Base-by-base conservation (phyloP, 2,797 vertebrate genomes). In the Chelmon rostratus region DNA sequence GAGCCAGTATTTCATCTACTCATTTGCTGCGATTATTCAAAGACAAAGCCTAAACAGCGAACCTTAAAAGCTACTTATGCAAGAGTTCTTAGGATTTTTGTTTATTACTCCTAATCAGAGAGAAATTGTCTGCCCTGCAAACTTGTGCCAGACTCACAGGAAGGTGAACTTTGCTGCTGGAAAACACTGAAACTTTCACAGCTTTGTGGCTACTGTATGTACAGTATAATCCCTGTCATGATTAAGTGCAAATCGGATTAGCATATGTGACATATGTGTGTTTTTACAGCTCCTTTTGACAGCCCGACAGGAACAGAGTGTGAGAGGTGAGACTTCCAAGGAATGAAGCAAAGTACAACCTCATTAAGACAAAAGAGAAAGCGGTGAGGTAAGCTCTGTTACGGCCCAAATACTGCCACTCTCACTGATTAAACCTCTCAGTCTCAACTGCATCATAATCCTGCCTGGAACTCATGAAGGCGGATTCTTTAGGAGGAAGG, bases 181-280 rank as follows among this genome's bases (percentile, higher is more conserved):
- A 91, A 93, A 90, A 84, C 84, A 50, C 21, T 49, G 58, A 66
- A 84, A 83, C 88, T 92, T 92, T 93, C 88, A 90, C 87, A 91
- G 91, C 80, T 89, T 80, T 88, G 77, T 79, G 71, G 86, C 81
- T 86, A 87, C 86, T 91, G 89, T 89, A 89, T 54, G 9, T 91
- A 86, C 89, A 91, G 86, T 91, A 87, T 95, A 95, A 94, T 93
- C 93, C 93, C 87, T 86, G 93, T 94, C 94, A 93, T 93, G 87
- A 95, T 94, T 94, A 93, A 84, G 85, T 75, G 76, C 87, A 94
- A 95, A 95, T 92, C 87, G 91, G 93, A 95, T 95, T 94, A 95
- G 86, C 73, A 78, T 91, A 89, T 89, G 86, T 86, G 86, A 91
- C 87, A 90, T 83, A 79, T 88, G 86, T 90, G 88, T 93, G 91